These are phyloP conservation scores for Drosophila asahinai DNA, from an alignment of 1,140 invertebrate genomes.

Conservation along the genomic window DNA sequence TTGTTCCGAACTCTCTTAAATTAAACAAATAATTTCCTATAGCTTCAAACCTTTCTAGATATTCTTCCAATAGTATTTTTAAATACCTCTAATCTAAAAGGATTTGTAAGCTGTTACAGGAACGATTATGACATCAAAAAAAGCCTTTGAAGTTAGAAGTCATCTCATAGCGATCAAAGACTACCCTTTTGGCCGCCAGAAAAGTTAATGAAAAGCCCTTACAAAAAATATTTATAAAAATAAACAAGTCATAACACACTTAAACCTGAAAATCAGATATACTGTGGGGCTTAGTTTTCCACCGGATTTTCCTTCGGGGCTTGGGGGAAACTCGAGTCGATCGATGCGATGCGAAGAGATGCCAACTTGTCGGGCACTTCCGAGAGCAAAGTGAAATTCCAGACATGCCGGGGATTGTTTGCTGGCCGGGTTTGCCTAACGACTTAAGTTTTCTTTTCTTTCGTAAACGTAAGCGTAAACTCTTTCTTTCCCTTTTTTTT, in stretches of 20 bases:
- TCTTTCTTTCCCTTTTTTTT: slow-evolving; percentile 24
- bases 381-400: slow-evolving; percentile 47
- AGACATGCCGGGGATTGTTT: slow-evolving; percentile 46
- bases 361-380: slow-evolving; percentile 38
- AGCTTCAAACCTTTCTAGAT: too few species aligned
- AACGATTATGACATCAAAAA: neutral
- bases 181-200: too few species aligned
- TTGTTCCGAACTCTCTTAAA: too few species aligned
- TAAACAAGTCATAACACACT: neutral
- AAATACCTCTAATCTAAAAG: neutral
- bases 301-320: neutral
- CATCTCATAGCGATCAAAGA: neutral
- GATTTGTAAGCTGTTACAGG: too few species aligned
- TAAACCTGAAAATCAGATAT: neutral
- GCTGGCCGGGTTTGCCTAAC: slow-evolving; percentile 42
- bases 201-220: neutral
- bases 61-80: neutral
- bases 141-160: neutral
- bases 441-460: slow-evolving; percentile 38
- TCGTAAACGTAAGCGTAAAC: slow-evolving; percentile 22
- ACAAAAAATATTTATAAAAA: neutral
- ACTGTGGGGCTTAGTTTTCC: slow-evolving; percentile 15
- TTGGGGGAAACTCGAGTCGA: slow-evolving; percentile 16
- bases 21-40: too few species aligned
- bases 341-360: slow-evolving; percentile 30